Percentiles rank a stretch among this genome's conserved stretches.
phyloP scores from a whole-genome alignment of 2,113 vertebrate species.

The Pelmatolapia mariae region DNA sequence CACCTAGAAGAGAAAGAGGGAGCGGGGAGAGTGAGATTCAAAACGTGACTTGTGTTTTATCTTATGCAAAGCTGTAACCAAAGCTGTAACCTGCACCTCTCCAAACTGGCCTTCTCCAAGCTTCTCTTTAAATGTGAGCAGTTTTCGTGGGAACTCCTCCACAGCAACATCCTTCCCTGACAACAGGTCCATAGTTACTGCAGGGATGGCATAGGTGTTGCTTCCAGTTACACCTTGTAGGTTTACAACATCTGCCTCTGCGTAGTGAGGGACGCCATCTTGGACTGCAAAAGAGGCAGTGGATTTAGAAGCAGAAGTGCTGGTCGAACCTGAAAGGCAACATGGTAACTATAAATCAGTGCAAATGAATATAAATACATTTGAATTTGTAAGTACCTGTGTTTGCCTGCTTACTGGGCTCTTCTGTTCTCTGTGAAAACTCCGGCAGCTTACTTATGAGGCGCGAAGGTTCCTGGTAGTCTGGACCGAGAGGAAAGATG shows the following conservation, averaged over 20 bases:
- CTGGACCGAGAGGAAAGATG: conserved; percentile 90
- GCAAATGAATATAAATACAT: not conserved
- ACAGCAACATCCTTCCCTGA: conserved; percentile 89
- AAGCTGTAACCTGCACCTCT: conserved; percentile 73
- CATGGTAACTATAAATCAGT: not conserved
- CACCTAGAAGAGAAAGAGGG: conserved; percentile 69
- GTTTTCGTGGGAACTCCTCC: conserved; percentile 91
- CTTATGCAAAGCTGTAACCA: not conserved
- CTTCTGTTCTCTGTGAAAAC: conserved; percentile 80
- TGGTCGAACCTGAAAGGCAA: conserved; percentile 68
- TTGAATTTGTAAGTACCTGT: not conserved
- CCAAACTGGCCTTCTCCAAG: conserved; percentile 97
- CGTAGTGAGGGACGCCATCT: conserved; percentile 92
- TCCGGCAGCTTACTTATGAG: conserved; percentile 89
- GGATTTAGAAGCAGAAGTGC: conserved; percentile 69
- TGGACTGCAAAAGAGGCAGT: conserved; percentile 60
- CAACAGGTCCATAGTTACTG: conserved; percentile 92
- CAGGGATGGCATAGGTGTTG: conserved; percentile 95
- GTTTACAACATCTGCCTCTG: conserved; percentile 95
- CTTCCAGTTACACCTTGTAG: conserved; percentile 93
- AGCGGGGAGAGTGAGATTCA: not conserved
- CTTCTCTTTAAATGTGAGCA: conserved; percentile 94
- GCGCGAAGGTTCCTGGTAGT: conserved; percentile 94
- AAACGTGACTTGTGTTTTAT: not conserved
- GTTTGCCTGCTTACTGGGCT: conserved; percentile 72